phyloP scores from a whole-genome alignment of 2,888 invertebrate genomes.

The Agrochola circellaris region DNA sequence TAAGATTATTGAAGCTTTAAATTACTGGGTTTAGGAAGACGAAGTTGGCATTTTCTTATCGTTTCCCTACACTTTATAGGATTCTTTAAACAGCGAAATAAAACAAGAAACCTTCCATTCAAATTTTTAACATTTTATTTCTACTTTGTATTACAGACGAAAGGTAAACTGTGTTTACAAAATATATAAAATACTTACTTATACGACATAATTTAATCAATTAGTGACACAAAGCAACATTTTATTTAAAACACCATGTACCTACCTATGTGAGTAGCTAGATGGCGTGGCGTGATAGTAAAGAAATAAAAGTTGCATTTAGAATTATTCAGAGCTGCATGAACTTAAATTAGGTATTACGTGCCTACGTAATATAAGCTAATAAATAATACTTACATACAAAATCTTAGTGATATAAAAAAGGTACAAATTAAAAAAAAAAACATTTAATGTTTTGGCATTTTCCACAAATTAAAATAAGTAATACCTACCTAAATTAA shows the following conservation, averaged over 20 bases:
- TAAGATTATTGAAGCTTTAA: not conserved
- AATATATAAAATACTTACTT: slow-evolving; percentile 40
- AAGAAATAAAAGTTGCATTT: slow-evolving; percentile 18
- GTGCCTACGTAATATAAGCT: not conserved
- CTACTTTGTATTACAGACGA: slow-evolving; percentile 48
- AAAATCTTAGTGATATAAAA: slow-evolving; percentile 33
- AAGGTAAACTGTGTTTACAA: slow-evolving; percentile 46
- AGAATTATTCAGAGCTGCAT: slow-evolving; percentile 16
- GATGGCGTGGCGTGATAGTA: slow-evolving; percentile 4
- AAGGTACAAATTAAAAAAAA: slow-evolving; percentile 35
- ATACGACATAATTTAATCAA: slow-evolving; percentile 32
- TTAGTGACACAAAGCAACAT: slow-evolving; percentile 33
- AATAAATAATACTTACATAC: slow-evolving; percentile 24
- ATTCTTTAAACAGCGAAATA: not conserved
- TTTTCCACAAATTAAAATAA: slow-evolving; percentile 14
- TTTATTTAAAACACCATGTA: slow-evolving; percentile 16
- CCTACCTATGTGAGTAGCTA: not conserved
- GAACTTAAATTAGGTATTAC: slow-evolving; percentile 14
- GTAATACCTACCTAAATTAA: not conserved
- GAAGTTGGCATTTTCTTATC: not conserved
- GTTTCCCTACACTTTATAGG: not conserved
- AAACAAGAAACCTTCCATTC: slow-evolving; percentile 16
- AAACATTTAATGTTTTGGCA: slow-evolving; percentile 25
- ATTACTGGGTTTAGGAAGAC: too few species aligned
- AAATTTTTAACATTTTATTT: slow-evolving; percentile 50